phyloP scores from a whole-genome alignment of 2,888 invertebrate genomes.

The Colletes collaris region DNA sequence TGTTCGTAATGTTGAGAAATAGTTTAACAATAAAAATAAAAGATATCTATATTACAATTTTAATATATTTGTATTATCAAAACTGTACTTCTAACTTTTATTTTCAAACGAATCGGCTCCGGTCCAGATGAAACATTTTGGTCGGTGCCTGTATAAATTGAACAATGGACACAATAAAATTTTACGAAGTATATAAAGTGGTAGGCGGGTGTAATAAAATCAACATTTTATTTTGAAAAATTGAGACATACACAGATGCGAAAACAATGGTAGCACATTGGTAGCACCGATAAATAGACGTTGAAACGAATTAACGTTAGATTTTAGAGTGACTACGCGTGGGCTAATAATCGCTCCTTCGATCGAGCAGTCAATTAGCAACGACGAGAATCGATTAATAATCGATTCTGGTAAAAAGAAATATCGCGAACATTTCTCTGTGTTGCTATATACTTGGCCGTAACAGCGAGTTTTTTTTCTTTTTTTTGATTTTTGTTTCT shows the following conservation, averaged over 20 bases:
- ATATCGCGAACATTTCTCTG: slow-evolving; percentile 1
- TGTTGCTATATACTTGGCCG: slow-evolving; percentile 23
- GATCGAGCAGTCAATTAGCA: slow-evolving; percentile 22
- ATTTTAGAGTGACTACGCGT: slow-evolving; percentile 54
- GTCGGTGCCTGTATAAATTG: no score
- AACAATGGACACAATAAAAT: no score
- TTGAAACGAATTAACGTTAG: slow-evolving; percentile 68
- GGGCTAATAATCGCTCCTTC: slow-evolving; percentile 47
- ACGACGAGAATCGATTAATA: slow-evolving; percentile 28
- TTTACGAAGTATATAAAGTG: not conserved
- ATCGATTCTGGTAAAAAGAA: slow-evolving; percentile 35
- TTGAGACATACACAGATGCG: slow-evolving; percentile 80
- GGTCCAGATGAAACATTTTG: no score
- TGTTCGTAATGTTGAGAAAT: no score
- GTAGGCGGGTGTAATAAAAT: slow-evolving; percentile 75
- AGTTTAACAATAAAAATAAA: no score
- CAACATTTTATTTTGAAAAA: slow-evolving; percentile 81
- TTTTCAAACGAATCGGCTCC: no score
- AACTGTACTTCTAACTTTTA: no score
- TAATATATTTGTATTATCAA: no score
- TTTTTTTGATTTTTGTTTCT: not conserved
- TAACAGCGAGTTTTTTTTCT: slow-evolving; percentile 17
- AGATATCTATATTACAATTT: no score
- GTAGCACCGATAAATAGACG: slow-evolving; percentile 78
- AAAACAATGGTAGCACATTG: slow-evolving; percentile 78